Evolutionary conservation across 2,888 invertebrate genomes (phyloP), one percentile per base, ranked within the genome.

Genomic region (Cantharis rustica): DNA sequence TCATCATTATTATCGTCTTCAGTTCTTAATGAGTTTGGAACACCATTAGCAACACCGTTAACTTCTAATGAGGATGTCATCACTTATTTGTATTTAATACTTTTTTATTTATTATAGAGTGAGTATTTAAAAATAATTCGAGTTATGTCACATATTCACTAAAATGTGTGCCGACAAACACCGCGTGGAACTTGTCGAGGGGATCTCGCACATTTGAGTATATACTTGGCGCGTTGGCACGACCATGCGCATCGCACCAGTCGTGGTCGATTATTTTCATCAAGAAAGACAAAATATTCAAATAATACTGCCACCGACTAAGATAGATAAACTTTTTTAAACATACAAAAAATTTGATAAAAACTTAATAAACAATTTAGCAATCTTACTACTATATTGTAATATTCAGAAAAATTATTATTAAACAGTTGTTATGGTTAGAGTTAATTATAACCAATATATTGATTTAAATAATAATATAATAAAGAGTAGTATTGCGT

Each of bases 161-260:
- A 64, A 16, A 15, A 69, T 69, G 71, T 16, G 76, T 61, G 20
- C 76, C 71, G 79, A 69, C 61, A 71, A 74, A 72, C 70, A 69
- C 75, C 77, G 77, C 76, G 77, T 79, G 78, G 72, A 76, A 61
- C 71, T 74, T 80, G 75, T 16, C 74, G 73, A 79, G 75, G 80
- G 75, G 70, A 61, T 66, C 62, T 66, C 72, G 69, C 73, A 69
- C 70, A 75, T 71, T 69, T 68, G 70, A 26, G 77, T 78, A 79
- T 77, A 77, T 79, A 77, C 73, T 80, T 80, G 80, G 77, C 80
- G 78, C 78, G 78, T 77, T 69, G 62, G 66, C n/a, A n/a, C 61
- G 13, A 62, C 75, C 80, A 72, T 71, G 80, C 78, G 78, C 77
- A 71, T 3, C 15, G 68, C 16, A 23, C 71, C 11, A 10, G 66